These are phyloP conservation scores for Hetaerina americana DNA, from an alignment of 1,140 invertebrate genomes.

Conservation along the genomic window DNA sequence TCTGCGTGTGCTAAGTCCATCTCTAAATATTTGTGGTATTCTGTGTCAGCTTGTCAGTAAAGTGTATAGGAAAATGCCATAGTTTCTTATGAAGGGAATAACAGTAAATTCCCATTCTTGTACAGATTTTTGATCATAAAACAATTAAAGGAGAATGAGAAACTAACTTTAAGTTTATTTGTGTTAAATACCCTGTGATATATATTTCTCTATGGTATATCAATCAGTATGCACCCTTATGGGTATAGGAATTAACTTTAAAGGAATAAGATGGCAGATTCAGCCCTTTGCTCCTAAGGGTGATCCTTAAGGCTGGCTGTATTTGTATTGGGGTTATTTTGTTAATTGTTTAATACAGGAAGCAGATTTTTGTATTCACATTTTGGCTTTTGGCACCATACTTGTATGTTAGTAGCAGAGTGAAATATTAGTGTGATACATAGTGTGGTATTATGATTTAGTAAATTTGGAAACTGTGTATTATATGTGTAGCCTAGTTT, in stretches of 20 bases:
- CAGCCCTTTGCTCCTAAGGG: not conserved
- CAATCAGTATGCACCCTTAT: not conserved
- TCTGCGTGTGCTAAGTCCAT: not conserved
- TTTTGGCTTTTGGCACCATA: not conserved
- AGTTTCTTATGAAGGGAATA: not conserved
- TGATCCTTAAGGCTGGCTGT: not conserved
- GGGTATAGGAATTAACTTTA: not conserved
- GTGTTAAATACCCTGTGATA: not conserved
- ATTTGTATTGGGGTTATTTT: not conserved
- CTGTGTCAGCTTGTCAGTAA: not conserved
- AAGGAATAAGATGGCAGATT: not conserved
- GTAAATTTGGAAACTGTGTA: not conserved
- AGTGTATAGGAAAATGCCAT: not conserved
- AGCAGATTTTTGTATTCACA: not conserved
- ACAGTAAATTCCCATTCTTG: not conserved
- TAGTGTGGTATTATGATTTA: not conserved
- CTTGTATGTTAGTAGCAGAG: not conserved
- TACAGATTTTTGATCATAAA: conserved; percentile 1
- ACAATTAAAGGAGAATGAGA: not conserved
- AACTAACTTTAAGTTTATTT: conserved; percentile 1
- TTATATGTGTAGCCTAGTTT: not conserved
- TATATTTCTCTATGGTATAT: conserved; percentile 1
- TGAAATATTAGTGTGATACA: not conserved
- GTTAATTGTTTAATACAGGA: not conserved
- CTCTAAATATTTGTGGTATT: not conserved